These are phyloP conservation scores for Monodelphis domestica DNA, from an alignment of 2,797 vertebrate genomes.

Conservation along the genomic window DNA sequence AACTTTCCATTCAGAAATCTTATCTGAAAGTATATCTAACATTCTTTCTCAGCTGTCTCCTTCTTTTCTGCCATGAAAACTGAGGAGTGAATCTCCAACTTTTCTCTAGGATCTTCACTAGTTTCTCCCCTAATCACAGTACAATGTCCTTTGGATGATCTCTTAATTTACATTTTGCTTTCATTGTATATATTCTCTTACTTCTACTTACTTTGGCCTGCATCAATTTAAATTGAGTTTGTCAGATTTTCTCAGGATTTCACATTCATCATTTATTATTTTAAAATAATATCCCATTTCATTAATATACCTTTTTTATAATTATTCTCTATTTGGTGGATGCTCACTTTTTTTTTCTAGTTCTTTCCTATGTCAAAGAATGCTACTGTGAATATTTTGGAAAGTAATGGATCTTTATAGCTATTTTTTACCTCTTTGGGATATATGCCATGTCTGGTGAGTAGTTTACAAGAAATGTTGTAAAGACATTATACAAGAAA, in stretches of 20 bases:
- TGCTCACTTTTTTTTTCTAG: not conserved
- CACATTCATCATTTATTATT: not conserved
- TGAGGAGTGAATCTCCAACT: not conserved
- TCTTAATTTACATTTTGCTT: not conserved
- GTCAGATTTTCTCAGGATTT: not conserved
- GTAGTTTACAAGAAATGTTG: not conserved
- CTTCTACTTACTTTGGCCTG: not conserved
- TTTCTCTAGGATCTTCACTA: not conserved
- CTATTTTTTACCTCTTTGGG: not conserved
- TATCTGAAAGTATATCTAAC: not conserved
- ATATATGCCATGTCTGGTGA: not conserved
- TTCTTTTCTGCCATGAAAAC: not conserved
- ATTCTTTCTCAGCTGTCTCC: not conserved
- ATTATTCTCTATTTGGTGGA: not conserved
- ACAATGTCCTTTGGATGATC: not conserved
- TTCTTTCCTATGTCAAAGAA: not conserved
- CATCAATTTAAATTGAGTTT: not conserved
- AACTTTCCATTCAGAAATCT: not conserved
- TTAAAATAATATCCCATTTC: not conserved
- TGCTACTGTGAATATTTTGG: not conserved
- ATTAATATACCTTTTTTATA: not conserved
- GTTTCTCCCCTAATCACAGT: not conserved
- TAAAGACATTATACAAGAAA: not conserved
- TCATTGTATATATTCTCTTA: not conserved
- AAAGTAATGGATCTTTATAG: too few species aligned